Percentiles rank a stretch among this genome's conserved stretches.
Conservation (phyloP, 2,113 vertebrate species). For the Arenaria interpres region DNA sequence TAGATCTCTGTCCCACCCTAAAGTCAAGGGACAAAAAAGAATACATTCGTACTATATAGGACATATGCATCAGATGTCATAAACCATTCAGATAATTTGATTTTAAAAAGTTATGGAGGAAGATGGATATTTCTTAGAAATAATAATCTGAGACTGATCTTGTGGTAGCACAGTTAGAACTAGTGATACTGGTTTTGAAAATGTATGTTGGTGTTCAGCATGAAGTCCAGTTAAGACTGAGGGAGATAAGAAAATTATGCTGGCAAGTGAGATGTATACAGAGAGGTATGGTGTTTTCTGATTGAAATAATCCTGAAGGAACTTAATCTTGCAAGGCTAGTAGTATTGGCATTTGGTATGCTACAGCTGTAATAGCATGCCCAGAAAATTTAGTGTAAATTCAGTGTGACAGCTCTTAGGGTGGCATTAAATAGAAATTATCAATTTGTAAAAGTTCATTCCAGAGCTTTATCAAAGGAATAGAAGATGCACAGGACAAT, state of each 20-base stretch:
- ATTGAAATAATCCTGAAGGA: background rate
- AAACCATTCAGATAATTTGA: background rate
- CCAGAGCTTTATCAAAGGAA: background rate
- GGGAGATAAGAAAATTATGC: background rate
- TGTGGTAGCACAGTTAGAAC: background rate
- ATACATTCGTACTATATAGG: fast-evolving
- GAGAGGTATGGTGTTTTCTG: background rate
- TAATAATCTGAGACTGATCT: background rate
- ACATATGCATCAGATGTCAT: background rate
- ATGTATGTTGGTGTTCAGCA: background rate
- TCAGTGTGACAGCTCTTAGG: background rate
- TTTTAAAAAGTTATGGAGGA: background rate
- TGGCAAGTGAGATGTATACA: background rate
- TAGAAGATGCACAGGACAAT: background rate
- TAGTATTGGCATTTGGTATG: background rate
- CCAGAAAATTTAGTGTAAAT: background rate
- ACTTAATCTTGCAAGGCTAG: background rate
- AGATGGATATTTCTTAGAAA: background rate
- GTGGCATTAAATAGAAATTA: slow-evolving; percentile 17
- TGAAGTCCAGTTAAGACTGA: background rate
- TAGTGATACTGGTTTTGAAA: background rate
- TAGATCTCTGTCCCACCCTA: background rate
- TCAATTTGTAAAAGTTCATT: background rate
- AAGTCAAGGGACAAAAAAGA: background rate
- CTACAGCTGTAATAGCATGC: background rate